phyloP scores from a whole-genome alignment of 2,113 vertebrate species.

The Lanius collurio region DNA sequence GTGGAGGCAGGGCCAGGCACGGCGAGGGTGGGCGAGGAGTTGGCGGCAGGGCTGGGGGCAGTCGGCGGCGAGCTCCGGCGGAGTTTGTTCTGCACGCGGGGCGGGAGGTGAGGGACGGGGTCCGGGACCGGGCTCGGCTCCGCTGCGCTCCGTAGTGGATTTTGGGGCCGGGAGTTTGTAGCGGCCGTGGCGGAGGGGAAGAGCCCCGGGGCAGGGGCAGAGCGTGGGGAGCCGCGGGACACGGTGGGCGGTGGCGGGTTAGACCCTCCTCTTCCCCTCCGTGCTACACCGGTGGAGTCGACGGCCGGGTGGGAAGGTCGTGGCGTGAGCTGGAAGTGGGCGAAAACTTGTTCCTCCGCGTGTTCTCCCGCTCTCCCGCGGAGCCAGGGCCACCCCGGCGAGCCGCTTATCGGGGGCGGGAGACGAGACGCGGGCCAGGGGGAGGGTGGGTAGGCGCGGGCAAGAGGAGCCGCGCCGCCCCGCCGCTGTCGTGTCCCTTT shows the following conservation, averaged over 20 bases:
- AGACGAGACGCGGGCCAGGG: neutral
- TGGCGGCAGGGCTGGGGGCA: neutral
- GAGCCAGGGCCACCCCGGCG: neutral
- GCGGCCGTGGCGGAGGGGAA: neutral
- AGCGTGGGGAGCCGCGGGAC: neutral
- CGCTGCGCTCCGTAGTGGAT: neutral
- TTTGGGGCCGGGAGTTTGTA: neutral
- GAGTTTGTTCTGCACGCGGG: neutral
- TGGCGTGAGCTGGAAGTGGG: neutral
- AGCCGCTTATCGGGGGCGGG: neutral
- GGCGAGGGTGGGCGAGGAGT: slow-evolving; percentile 4
- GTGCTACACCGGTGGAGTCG: neutral
- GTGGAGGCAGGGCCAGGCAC: slow-evolving; percentile 57
- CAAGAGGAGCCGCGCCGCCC: neutral
- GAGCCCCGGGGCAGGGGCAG: neutral
- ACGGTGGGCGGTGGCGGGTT: neutral
- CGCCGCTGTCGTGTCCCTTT: neutral
- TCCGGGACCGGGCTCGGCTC: neutral
- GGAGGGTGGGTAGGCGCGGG: neutral
- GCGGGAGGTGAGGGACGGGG: neutral
- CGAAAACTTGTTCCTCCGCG: neutral
- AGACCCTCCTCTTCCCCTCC: neutral
- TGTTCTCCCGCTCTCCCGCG: neutral
- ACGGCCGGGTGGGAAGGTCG: neutral
- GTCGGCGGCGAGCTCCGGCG: neutral